Base-by-base conservation (phyloP, 2,797 vertebrate species). In the Lagorchestes hirsutus region DNA sequence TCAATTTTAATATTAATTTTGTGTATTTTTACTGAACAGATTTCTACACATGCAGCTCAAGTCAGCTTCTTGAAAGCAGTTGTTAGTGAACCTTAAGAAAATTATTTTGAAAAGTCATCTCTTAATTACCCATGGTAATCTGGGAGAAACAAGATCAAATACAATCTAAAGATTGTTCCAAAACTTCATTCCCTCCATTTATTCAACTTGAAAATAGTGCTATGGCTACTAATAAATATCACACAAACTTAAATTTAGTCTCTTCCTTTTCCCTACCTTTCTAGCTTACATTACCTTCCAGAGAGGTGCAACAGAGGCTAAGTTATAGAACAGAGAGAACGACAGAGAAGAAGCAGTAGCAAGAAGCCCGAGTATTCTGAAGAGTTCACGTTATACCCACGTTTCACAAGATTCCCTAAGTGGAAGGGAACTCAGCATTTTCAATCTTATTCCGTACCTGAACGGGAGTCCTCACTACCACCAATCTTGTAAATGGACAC, bases 1-100 rank as follows among this genome's bases (percentile, higher is more conserved):
- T 92, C 31, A 58, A 93, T 97, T 96, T 94, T 95, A 94, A 92
- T 93, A 91, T 96, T 94, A 14, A 59, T 94, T 95, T 93, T 93
- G 1, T 57, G 91, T 82, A 40, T 92, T 96, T 93, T 95, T 94
- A 92, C 59, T 74, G 87, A 96, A 91, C 4, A 57, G 74, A 93
- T 55, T n/a, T 93, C 55, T 91, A 34, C 13, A 5, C 55, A 31
- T 31, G 2, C 40, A 5, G 6, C 24, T 95, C 18, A 67, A 93
- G 93, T 95, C 58, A 58, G 1, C 55, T 13, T 46, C 96, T 92
- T 93, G 8, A 95, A 27, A 96, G 52, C n/a, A 92, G 52, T 46
- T 93, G 74, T 95, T 93, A 67, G 90, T 94, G 18, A 93, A 93
- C 57, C 67, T 56, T 59, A 59, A 91, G 34, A 92, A 97, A 92